Evolutionary conservation across 1,140 invertebrate species (phyloP).

Genomic region (Temnothorax nylanderi): DNA sequence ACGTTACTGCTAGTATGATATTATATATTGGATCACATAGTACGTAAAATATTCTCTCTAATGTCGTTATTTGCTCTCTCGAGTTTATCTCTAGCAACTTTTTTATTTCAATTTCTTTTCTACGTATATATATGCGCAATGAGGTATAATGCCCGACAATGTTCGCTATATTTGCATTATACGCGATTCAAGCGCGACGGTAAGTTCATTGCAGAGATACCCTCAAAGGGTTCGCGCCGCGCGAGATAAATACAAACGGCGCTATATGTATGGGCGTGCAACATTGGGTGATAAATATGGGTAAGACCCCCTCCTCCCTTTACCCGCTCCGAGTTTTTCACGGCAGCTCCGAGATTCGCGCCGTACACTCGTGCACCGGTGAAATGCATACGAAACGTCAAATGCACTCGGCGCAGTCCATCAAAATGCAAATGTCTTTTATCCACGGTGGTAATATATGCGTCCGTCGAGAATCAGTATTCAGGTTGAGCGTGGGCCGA

Average conservation of each 20-base stretch:
- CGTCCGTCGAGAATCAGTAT: slow-evolving; percentile 82
- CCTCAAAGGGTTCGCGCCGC: slow-evolving; percentile 34
- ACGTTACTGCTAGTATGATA: neutral
- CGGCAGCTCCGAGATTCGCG: neutral
- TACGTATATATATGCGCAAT: neutral
- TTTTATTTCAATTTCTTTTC: neutral
- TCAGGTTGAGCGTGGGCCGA: slow-evolving; percentile 76
- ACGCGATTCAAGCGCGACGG: neutral
- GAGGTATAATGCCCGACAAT: neutral
- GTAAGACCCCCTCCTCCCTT: neutral
- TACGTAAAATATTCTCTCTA: slow-evolving; percentile 26
- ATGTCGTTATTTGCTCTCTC: neutral
- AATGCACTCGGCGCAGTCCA: slow-evolving; percentile 81
- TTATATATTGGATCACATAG: neutral
- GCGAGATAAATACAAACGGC: slow-evolving; percentile 72
- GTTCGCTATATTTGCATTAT: neutral
- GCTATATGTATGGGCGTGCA: slow-evolving; percentile 29
- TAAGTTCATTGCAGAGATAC: slow-evolving; percentile 5
- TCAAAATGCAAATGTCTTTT: slow-evolving; percentile 83
- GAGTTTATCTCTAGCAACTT: neutral
- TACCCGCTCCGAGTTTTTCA: slow-evolving; percentile 38
- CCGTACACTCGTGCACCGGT: slow-evolving; percentile 42
- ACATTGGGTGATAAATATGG: slow-evolving; percentile 66
- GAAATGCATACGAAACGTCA: slow-evolving; percentile 82
- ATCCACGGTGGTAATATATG: slow-evolving; percentile 80